Base-by-base conservation (phyloP, 2,888 invertebrate species). In the Neoascia interrupta region DNA sequence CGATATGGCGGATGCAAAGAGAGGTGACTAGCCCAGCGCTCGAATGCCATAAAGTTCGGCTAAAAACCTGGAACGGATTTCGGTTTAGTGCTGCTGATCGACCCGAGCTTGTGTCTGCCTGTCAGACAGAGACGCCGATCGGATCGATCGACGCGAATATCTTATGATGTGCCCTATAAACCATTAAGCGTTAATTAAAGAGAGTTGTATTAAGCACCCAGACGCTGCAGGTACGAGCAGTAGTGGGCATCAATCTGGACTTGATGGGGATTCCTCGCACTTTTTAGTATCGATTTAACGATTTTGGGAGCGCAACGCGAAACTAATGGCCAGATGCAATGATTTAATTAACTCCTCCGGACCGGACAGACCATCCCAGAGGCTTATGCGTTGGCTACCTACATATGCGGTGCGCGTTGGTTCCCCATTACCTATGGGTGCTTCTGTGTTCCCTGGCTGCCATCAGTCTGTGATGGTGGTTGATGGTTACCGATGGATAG, bases 221-320 rank as follows among this genome's bases (percentile, higher is more conserved):
- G 41, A 31, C 8, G n/a, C 31, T 31, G n/a, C 31, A 31, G 3
- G 8, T 3, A 26, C 26, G 8, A 5, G 8, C 8, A 31, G 4
- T 31, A 3, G 31, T 31, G 31, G 10, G 31, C 31, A n/a, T 3
- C 51, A 16, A 37, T 13, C 37, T 15, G 5, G 13, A 37, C 15
- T 31, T 60, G 43, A 11, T 18, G 36, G 43, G 60, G 70, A 70
- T 70, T 70, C 70, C 45, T 43, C 41, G 37, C 61, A 66, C 26
- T 60, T 70, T 72, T 79, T 36, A 79, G 66, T 79, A 61, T 79
- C 79, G 61, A 36, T 51, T 79, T 79, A 73, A 79, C 61, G 79
- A 79, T 79, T 79, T 79, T 73, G 79, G 79, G 79, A 79, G 79
- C 79, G 79, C 79, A 79, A 63, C 79, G 79, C 79, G 79, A 79